A percentile compares a stretch with the other conserved stretches of the same genome.
Conservation (phyloP, 2,888 invertebrate species). For the Margaritifera margaritifera region DNA sequence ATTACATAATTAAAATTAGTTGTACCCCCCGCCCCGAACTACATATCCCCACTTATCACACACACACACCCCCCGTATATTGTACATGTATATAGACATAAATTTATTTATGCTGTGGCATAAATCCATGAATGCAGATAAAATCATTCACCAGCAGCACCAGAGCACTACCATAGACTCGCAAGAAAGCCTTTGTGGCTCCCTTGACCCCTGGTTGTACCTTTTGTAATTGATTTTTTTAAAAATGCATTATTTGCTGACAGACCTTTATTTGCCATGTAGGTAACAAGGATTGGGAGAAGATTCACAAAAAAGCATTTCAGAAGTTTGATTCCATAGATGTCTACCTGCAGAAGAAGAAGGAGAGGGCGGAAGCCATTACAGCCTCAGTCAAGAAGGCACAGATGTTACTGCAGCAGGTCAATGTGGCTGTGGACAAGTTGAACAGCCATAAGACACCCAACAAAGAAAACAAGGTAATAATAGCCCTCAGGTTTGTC, state of each 20-base stretch:
- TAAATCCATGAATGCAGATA: too few species aligned
- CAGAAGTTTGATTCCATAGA: slow-evolving; percentile 67
- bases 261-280: slow-evolving; percentile 3
- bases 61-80: too few species aligned
- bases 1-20: too few species aligned
- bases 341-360: slow-evolving; percentile 64
- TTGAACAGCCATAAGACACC: slow-evolving; percentile 55
- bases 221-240: background rate
- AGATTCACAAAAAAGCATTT: slow-evolving; percentile 64
- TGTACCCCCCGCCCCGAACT: too few species aligned
- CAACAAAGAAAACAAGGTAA: background rate
- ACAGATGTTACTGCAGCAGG: slow-evolving; percentile 42
- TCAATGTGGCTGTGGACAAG: slow-evolving; percentile 41
- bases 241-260: background rate
- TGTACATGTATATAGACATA: too few species aligned
- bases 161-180: too few species aligned
- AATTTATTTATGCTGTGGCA: too few species aligned
- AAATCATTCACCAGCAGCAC: too few species aligned
- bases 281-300: slow-evolving; percentile 65
- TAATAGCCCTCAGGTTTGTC: background rate
- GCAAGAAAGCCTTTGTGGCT: too few species aligned
- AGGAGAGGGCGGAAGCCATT: slow-evolving; percentile 54
- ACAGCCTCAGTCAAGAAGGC: slow-evolving; percentile 53
- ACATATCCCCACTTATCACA: too few species aligned
- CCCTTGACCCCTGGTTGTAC: too few species aligned